Base-by-base conservation (phyloP, 2,113 vertebrate genomes). In the Amphiprion ocellaris region DNA sequence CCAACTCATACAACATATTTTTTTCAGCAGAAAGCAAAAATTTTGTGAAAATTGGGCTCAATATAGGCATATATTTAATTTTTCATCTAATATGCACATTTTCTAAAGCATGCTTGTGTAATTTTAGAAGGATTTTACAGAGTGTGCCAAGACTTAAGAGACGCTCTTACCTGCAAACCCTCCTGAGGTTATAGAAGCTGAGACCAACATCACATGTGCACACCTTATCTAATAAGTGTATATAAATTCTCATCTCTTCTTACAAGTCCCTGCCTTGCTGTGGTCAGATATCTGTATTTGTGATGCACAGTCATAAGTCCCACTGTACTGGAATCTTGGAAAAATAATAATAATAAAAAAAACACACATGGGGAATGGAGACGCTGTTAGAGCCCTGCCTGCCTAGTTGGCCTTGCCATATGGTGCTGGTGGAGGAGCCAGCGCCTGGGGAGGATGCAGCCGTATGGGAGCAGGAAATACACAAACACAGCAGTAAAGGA, bases 401-500 rank as follows among this genome's bases (percentile, higher is more conserved):
- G 70, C 65, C 74, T 82, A 6, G 61, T 74, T 79, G 87, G 89
- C 63, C 71, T 41, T 67, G 74, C 92, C 93, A 93, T 92, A 93
- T 94, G 93, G 89, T 70, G 87, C 39, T 79, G 78, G 74, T 67
- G 79, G 67, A 76, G 37, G 80, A 92, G 91, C 83, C 85, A 64
- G 84, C 37, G 83, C 91, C 91, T 60, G 53, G 87, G 89, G 92
- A 87, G 76, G 12, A 58, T 41, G 74, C 74, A 12, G 67, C 91
- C 90, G 69, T 92, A 90, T 94, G 93, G 87, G 87, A 87, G 74
- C 92, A 93, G 92, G 92, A 93, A 87, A 83, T 78, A 59, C 78
- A 87, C 84, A 79, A 69, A 81, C 84, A 50, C 87, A 77, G 69
- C 81, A 82, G 70, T 54, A 69, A 53, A 74, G 64, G 83, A 62